Conservation (phyloP, 2,797 vertebrate species). For the Brachymystax lenok region DNA sequence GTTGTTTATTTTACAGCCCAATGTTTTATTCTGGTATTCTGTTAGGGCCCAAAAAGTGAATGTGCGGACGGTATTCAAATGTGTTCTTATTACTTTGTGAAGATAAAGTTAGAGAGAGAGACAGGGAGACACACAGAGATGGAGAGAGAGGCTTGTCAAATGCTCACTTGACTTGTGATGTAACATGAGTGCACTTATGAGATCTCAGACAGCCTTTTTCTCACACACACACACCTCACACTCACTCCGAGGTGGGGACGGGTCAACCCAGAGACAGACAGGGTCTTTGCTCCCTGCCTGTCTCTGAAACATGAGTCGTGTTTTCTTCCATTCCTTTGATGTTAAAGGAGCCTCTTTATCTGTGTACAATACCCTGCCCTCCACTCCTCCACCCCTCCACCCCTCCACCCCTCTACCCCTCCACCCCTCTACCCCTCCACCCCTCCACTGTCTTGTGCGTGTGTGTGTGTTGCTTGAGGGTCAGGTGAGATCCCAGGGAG, state of each 20-base stretch:
- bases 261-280: slow-evolving; percentile 59
- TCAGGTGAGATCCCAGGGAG: slow-evolving; percentile 44
- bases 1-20: no score
- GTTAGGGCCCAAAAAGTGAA: no score
- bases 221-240: slow-evolving; percentile 30
- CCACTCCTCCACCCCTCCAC: slow-evolving; percentile 32
- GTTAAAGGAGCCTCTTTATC: slow-evolving; percentile 69
- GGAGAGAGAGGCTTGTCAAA: background rate
- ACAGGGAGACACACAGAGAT: no score
- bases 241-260: slow-evolving; percentile 52
- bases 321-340: slow-evolving; percentile 69
- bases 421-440: slow-evolving; percentile 33
- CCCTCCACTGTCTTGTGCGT: background rate
- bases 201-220: slow-evolving; percentile 9
- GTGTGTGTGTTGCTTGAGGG: slow-evolving; percentile 16
- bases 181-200: background rate
- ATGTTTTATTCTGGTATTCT: no score
- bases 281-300: slow-evolving; percentile 64
- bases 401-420: slow-evolving; percentile 9
- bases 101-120: no score
- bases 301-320: slow-evolving; percentile 69
- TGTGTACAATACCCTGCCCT: slow-evolving; percentile 62
- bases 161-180: background rate
- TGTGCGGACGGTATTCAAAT: no score
- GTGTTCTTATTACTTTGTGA: no score